phyloP scores from a whole-genome alignment of 2,888 invertebrate species.

The Tachina lurida region DNA sequence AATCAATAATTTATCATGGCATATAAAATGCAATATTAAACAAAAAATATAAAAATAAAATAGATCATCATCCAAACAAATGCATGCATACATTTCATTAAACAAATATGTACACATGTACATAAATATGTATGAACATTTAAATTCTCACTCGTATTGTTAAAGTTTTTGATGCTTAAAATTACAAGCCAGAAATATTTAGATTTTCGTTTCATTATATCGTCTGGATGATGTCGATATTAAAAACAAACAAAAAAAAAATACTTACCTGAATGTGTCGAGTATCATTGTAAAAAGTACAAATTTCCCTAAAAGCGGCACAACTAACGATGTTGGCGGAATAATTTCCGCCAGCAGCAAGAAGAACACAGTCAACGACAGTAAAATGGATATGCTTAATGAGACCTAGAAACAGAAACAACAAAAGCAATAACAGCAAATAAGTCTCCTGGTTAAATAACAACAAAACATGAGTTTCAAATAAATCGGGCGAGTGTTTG shows the following conservation, averaged over 20 bases:
- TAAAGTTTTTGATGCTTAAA: conserved; percentile 6
- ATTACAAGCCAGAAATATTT: conserved; percentile 6
- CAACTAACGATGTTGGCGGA: conserved; percentile 95
- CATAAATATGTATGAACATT: background rate
- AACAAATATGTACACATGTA: background rate
- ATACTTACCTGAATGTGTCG: conserved; percentile 93
- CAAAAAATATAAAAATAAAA: background rate
- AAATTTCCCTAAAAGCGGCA: conserved; percentile 96
- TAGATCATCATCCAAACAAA: conserved; percentile 14
- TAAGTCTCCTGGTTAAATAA: conserved; percentile 20
- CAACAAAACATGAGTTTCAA: background rate
- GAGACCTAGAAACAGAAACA: conserved; percentile 87
- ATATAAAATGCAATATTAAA: background rate
- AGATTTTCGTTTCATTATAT: conserved; percentile 7
- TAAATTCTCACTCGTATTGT: background rate
- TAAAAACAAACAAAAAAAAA: background rate
- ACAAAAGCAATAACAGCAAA: conserved; percentile 8
- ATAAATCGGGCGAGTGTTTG: background rate
- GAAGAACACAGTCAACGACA: conserved; percentile 98
- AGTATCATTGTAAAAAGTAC: conserved; percentile 98
- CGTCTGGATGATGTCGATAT: conserved; percentile 31
- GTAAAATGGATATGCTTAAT: conserved; percentile 96
- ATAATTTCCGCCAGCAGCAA: conserved; percentile 94
- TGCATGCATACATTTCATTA: background rate
- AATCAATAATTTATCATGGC: conserved; percentile 44